Base-by-base conservation (phyloP, 1,140 invertebrate genomes). In the Drosophila rhopaloa region DNA sequence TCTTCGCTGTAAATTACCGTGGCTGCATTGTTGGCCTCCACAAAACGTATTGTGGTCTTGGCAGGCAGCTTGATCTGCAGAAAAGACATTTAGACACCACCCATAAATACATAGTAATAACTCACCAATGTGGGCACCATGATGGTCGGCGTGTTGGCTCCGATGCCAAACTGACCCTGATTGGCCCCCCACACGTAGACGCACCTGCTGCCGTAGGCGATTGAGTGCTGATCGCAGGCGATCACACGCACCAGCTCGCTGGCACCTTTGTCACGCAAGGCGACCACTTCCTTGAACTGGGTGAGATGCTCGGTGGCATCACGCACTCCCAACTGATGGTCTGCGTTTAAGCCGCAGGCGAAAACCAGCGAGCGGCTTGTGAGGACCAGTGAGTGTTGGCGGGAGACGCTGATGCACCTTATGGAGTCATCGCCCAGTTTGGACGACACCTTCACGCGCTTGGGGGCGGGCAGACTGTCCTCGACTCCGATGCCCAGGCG, bases 131-230 rank as follows among this genome's bases (percentile, higher is more conserved):
- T 92, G 38, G 93, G 93, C 13, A 78, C 41, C 19, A 43, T 24
- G 19, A 92, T 77, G 2, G 44, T 72, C 19, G 80, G 70, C 8
- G 66, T 76, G 56, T 76, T 79, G 5, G 54, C 19, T 60, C 62
- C 71, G 8, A 89, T 92, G 76, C 96, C 95, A 53, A 96, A 92
- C 91, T 96, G 96, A 27, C 96, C 96, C 62, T 94, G 94, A 93
- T 97, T 96, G 6, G 95, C 92, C 35, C 96, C 96, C 94, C 95
- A 96, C 2, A 96, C 27, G 84, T 80, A 82, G 32, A 96, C 82
- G 54, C 91, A 90, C 54, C 93, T 91, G 14, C 80, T 63, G 29
- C 93, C 94, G 91, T 94, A 96, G 4, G 96, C 93, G 8, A 96
- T 94, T 16, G 95, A 94, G 91, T 97, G 96, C 84, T 95, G 83